Evolutionary conservation across 1,140 invertebrate species (phyloP), one percentile per base, ranked within the genome.

Genomic region (Sweltsa coloradensis): DNA sequence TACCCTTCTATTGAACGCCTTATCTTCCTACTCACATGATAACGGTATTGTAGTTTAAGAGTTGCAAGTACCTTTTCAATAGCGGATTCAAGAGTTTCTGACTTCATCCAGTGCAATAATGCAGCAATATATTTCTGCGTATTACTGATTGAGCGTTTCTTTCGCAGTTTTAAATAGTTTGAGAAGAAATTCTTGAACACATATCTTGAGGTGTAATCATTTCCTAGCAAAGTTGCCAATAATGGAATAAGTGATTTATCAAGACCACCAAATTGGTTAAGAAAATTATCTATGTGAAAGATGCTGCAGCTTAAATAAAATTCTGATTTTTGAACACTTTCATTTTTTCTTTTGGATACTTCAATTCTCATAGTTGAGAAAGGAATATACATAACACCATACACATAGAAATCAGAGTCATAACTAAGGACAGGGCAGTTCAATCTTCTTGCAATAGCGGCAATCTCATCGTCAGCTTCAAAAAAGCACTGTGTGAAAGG

Each of bases 381-480:
- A 0, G 85, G 84, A 49, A 93, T 84, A 57, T 90, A 91, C 3
- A 74, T 58, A 1, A 89, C 72, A 65, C 87, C 81, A 63, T 83
- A 89, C 42, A 94, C 81, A 60, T 79, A 92, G 68, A 91, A 95
- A 69, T 95, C 91, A 1, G 89, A 93, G 63, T 95, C 91, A 54
- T 82, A 83, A 58, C 86, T 91, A 0, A 95, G 56, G 9, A 94
- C 77, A 3, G 89, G 89, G 56, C 87, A 92, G 25, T 83, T 69
- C 4, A 90, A 67, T 41, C 76, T 67, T 51, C 76, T 75, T 0
- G 87, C 84, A 41, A 93, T 56, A 0, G 78, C 76, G 2, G 86
- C 86, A 45, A 92, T 77, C 57, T 89, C 79, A 52, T 79, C 75
- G 63, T 95, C 91, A 31, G 89, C 89, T 68, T 94, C 90, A 66